A percentile compares a stretch with the other conserved stretches of the same genome.
These are phyloP conservation scores for Limonius californicus DNA, from an alignment of 1,140 invertebrate species.

Conservation along the genomic window DNA sequence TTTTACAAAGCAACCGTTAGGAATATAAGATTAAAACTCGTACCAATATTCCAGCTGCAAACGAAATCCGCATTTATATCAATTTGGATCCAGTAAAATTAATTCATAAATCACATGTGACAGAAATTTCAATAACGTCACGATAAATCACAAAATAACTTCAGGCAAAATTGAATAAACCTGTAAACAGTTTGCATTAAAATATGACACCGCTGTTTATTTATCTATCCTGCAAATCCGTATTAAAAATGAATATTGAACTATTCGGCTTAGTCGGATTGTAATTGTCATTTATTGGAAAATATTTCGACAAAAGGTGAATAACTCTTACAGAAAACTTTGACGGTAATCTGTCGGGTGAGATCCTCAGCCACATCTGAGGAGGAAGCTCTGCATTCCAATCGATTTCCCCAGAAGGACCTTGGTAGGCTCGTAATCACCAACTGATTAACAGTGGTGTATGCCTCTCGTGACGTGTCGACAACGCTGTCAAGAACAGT, in stretches of 20 bases:
- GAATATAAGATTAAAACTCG: neutral
- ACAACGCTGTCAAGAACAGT: conserved; percentile 63
- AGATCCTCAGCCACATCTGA: conserved; percentile 54
- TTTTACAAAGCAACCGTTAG: too few relatives aligned
- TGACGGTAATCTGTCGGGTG: conserved; percentile 58
- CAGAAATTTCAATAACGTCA: conserved; percentile 13
- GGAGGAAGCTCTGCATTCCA: conserved; percentile 69
- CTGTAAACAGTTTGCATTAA: conserved; percentile 2
- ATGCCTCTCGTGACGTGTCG: conserved; percentile 54
- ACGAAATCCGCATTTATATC: conserved; percentile 13
- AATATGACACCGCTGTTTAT: neutral
- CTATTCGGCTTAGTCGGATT: neutral
- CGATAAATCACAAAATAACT: conserved; percentile 11
- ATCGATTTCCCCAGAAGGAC: conserved; percentile 57
- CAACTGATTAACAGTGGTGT: conserved; percentile 64
- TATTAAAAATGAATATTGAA: too few relatives aligned
- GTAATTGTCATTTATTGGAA: too few relatives aligned
- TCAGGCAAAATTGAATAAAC: conserved; percentile 3
- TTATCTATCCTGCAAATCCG: too few relatives aligned
- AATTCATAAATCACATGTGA: conserved; percentile 13
- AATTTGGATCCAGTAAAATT: conserved; percentile 10
- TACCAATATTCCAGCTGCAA: neutral
- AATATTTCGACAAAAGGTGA: too few relatives aligned
- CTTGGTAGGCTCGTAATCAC: conserved; percentile 59
- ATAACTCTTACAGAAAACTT: conserved; percentile 68